Evolutionary conservation across 2,797 vertebrate genomes (phyloP), one percentile per base, ranked within the genome.

Genomic region (Thamnophis elegans): DNA sequence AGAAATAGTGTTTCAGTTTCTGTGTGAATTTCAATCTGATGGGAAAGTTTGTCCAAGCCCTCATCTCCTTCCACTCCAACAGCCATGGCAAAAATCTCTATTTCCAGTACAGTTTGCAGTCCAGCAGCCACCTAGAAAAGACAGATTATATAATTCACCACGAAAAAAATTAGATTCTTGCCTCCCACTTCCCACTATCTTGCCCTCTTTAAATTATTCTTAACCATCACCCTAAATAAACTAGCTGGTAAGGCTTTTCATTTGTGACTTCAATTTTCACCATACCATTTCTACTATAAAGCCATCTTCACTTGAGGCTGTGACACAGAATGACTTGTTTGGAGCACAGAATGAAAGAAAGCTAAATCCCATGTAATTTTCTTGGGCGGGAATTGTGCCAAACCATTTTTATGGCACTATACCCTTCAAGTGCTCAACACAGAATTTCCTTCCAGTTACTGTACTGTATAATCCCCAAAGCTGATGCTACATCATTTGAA

Each of bases 51-150:
- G 58, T 95, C 88, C 7, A 91, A 60, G 10, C 96, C 97, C 42
- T 93, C 91, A 25, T 60, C 26, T 0, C 95, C 94, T 28, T 97
- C 95, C 87, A 94, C 94, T 85, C 95, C 96, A 12, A 91, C 25
- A 42, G 95, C 95, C 97, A 97, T 97, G 93, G 98, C 98, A 89
- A 98, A 98, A 89, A 99, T 95, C 95, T 99, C 97, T 65, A 99
- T 95, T 88, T 98, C 96, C 94, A 99, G 97, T 13, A 98, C 95
- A 12, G 96, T 95, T 1, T 98, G 98, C 96, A 99, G 95, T 55
- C 99, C 99, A 82, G 98, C 98, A 11, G 99, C 98, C 95, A 99
- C 98, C 99, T 99, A 54, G 16, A 91, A 95, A 94, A 95, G 22
- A 95, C 1, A 92, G 20, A 62, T 58, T 28, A 32, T 8, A 62